These are phyloP conservation scores for Isotomurus palustris DNA, from an alignment of 2,888 invertebrate species.

Conservation along the genomic window DNA sequence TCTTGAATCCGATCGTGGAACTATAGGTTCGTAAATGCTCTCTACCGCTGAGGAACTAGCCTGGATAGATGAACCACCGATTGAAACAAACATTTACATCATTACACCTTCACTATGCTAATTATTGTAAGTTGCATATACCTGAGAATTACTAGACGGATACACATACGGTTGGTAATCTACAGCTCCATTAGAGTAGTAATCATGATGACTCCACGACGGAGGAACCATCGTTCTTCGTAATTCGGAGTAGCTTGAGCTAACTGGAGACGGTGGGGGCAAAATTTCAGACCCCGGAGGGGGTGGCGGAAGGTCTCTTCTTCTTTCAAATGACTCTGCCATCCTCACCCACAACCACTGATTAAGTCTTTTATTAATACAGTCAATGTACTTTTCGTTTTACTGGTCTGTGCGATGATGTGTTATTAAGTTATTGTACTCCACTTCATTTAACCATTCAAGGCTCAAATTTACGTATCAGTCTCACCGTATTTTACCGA, in stretches of 20 bases:
- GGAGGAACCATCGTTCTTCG: constrained; percentile 68
- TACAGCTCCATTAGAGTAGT: constrained; percentile 34
- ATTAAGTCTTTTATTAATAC: no score
- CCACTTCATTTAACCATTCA: no score
- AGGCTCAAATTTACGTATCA: no score
- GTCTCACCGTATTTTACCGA: no score
- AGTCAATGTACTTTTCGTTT: no score
- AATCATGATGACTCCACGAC: constrained; percentile 50
- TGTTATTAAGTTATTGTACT: no score
- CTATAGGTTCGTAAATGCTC: constrained; percentile 44
- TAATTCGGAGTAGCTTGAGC: constrained; percentile 83
- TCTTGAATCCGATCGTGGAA: constrained; percentile 43
- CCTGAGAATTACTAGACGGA: constrained; percentile 43
- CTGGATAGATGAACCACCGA: constrained; percentile 22
- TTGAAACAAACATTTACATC: neutral
- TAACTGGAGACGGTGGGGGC: constrained; percentile 83
- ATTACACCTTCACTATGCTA: neutral
- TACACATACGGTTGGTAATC: constrained; percentile 43
- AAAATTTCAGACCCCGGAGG: constrained; percentile 63
- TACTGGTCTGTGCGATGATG: no score
- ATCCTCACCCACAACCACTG: no score
- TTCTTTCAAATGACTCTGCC: constrained; percentile 23
- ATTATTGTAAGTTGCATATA: constrained; percentile 10
- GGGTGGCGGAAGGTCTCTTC: constrained; percentile 32
- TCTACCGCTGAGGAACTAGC: constrained; percentile 43